Evolutionary conservation across 2,797 vertebrate genomes (phyloP).

Genomic region (Brotula barbata): DNA sequence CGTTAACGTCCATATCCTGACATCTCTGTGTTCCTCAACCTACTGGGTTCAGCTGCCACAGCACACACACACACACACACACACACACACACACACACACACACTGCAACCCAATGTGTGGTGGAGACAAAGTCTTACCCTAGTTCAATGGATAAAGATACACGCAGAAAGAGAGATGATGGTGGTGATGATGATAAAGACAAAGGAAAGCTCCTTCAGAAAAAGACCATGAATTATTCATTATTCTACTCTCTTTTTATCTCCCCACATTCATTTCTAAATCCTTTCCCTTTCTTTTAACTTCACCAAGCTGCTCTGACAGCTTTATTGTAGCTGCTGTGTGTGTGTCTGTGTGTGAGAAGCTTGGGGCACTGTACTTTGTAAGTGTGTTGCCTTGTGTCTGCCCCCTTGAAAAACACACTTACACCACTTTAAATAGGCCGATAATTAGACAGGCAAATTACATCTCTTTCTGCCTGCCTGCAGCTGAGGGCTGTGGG

Average conservation of each 20-base stretch:
- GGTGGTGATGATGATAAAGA: conserved; percentile 21
- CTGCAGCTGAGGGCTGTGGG: conserved; percentile 71
- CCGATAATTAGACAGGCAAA: conserved; percentile 71
- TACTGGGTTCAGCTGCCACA: too few relatives aligned
- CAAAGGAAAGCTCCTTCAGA: conserved; percentile 38
- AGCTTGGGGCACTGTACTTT: conserved; percentile 25
- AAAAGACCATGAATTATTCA: conserved; percentile 67
- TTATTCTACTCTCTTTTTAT: conserved; percentile 62
- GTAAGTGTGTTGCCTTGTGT: conserved; percentile 36
- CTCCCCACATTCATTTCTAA: conserved; percentile 64
- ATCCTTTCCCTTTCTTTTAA: conserved; percentile 52
- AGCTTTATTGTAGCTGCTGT: conserved; percentile 59
- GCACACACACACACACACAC: too few relatives aligned
- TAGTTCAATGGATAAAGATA: too few relatives aligned
- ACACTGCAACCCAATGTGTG: too few relatives aligned
- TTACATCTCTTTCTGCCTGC: conserved; percentile 55
- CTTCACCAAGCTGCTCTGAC: conserved; percentile 46
- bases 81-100: too few relatives aligned
- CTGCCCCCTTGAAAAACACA: conserved; percentile 28
- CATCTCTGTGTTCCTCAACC: too few relatives aligned
- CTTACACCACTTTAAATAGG: conserved; percentile 54
- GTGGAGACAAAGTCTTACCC: too few relatives aligned
- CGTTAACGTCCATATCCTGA: too few relatives aligned
- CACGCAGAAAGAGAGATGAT: conserved; percentile 4
- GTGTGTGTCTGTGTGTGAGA: not conserved